phyloP scores from a whole-genome alignment of 2,797 vertebrate genomes.

The Buphagus erythrorhynchus region DNA sequence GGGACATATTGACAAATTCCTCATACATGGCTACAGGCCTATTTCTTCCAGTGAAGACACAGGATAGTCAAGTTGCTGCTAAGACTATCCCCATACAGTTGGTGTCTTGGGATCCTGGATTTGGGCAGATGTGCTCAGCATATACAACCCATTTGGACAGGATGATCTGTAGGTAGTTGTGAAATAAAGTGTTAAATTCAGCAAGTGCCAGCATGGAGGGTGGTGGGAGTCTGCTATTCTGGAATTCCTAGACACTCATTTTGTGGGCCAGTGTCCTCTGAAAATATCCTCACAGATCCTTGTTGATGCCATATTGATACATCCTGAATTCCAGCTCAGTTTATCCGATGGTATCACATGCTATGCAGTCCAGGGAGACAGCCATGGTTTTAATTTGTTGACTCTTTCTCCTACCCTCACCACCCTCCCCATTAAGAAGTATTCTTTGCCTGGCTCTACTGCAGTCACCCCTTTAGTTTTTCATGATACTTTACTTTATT shows the following conservation, averaged over 20 bases:
- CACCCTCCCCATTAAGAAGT: background rate
- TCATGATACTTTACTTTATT: background rate
- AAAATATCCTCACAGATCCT: background rate
- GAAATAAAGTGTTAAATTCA: conserved; percentile 16
- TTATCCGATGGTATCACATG: background rate
- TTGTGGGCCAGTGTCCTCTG: background rate
- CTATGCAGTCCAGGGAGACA: background rate
- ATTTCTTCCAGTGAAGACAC: background rate
- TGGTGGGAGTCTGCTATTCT: conserved; percentile 3
- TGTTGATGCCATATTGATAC: background rate
- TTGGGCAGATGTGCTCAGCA: background rate
- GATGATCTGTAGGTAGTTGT: background rate
- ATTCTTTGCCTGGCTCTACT: background rate
- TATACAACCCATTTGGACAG: background rate
- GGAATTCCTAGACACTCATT: background rate
- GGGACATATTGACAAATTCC: background rate
- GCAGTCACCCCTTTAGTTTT: background rate
- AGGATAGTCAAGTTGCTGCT: background rate
- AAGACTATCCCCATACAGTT: background rate
- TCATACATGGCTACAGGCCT: background rate
- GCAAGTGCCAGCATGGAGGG: background rate
- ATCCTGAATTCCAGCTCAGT: background rate
- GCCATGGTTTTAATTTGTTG: background rate
- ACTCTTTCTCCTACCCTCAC: accelerated
- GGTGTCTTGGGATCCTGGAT: background rate